A percentile compares a stretch with the other conserved stretches of the same genome.
phyloP scores from a whole-genome alignment of 2,888 invertebrate species.

The Eulithis testata region DNA sequence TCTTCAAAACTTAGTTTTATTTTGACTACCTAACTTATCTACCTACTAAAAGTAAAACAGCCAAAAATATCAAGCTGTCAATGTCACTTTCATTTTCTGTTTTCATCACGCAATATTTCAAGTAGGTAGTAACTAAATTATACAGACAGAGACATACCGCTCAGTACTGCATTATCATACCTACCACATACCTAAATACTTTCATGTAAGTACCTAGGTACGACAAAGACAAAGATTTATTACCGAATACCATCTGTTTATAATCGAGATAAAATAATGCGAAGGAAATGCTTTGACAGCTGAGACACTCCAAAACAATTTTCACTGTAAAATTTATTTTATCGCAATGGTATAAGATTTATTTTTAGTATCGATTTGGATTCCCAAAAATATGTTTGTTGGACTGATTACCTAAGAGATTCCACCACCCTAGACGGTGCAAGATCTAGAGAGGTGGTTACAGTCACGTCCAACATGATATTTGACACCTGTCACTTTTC shows the following conservation, averaged over 20 bases:
- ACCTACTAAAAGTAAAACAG: too few species aligned
- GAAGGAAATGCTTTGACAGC: constrained; percentile 72
- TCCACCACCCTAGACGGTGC: background rate
- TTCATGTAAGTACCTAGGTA: constrained; percentile 38
- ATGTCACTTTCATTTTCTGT: background rate
- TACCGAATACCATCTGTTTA: constrained; percentile 74
- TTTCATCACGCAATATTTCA: background rate
- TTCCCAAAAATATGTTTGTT: background rate
- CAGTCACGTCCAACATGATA: background rate
- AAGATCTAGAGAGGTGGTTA: background rate
- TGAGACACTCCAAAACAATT: constrained; percentile 29
- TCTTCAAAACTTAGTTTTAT: too few species aligned
- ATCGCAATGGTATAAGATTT: background rate
- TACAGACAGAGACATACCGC: background rate
- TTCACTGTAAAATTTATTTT: constrained; percentile 10
- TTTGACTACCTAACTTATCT: too few species aligned
- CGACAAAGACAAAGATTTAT: constrained; percentile 78
- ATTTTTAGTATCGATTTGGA: background rate
- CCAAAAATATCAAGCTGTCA: background rate
- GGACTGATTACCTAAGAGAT: background rate
- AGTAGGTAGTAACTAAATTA: background rate
- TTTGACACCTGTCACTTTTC: background rate
- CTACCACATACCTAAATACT: constrained; percentile 41
- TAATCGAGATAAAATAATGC: constrained; percentile 71
- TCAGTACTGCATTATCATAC: background rate